Conservation (phyloP, 35 echinoderm and acorn worm genomes). For the Strongylocentrotus purpuratus region DNA sequence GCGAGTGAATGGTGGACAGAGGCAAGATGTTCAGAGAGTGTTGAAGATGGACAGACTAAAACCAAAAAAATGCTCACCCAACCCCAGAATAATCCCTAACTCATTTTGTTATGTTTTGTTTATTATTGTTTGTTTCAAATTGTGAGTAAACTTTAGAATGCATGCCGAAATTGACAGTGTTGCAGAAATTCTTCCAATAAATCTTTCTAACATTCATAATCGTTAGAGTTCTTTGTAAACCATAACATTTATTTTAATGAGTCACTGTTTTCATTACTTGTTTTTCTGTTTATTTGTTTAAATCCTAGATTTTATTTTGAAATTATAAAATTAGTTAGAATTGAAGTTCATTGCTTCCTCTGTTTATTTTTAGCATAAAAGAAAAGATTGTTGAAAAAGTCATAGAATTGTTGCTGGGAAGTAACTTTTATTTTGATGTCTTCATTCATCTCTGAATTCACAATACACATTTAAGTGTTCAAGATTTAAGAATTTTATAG, state of each 20-base stretch:
- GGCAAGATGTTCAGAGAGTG: constrained; percentile 20
- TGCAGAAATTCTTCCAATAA: not conserved
- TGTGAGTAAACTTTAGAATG: not conserved
- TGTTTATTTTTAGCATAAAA: not conserved
- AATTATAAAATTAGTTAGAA: too few species aligned
- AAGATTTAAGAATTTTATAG: not conserved
- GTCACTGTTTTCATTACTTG: not conserved
- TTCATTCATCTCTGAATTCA: not conserved
- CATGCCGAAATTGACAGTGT: not conserved
- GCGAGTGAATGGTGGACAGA: constrained; percentile 27
- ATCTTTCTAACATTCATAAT: not conserved
- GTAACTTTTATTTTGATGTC: not conserved
- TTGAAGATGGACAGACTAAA: constrained; percentile 26
- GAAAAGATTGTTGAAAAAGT: not conserved
- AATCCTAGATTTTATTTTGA: not conserved
- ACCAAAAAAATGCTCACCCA: not conserved
- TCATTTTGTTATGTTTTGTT: not conserved
- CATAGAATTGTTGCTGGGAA: not conserved
- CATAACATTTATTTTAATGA: not conserved
- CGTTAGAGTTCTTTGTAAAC: not conserved
- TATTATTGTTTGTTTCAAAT: not conserved
- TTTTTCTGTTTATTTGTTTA: not conserved
- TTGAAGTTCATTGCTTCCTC: not conserved
- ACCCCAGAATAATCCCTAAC: not conserved
- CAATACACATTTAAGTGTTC: not conserved